Conservation (phyloP, 2,888 invertebrate genomes). For the Onthophagus sagittarius region DNA sequence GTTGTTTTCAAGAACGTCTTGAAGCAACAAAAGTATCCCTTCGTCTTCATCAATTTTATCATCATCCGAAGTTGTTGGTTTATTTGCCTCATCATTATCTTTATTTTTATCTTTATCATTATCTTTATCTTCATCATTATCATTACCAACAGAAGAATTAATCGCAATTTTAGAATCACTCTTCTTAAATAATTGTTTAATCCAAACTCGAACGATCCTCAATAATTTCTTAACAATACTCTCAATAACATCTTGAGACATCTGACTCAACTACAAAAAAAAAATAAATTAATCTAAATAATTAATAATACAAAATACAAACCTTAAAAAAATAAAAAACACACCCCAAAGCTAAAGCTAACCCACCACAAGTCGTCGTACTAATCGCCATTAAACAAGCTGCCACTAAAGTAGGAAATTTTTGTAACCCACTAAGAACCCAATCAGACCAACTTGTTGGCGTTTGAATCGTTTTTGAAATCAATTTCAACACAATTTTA, state of each 20-base stretch:
- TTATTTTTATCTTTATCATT: constrained; percentile 21
- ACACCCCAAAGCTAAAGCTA: constrained; percentile 63
- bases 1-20: constrained; percentile 33
- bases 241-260: constrained; percentile 73
- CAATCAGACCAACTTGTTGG: constrained; percentile 57
- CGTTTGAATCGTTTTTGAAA: constrained; percentile 49
- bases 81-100: neutral
- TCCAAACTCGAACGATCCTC: constrained; percentile 36
- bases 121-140: constrained; percentile 28
- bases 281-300: constrained; percentile 37
- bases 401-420: constrained; percentile 66
- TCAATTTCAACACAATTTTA: constrained; percentile 62
- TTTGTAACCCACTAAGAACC: constrained; percentile 61
- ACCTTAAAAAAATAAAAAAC: constrained; percentile 69
- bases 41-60: neutral
- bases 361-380: constrained; percentile 68
- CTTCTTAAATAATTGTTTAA: neutral
- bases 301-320: no score
- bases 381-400: constrained; percentile 60
- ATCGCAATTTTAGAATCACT: neutral
- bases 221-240: constrained; percentile 42
- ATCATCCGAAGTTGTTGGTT: constrained; percentile 18
- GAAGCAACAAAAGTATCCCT: constrained; percentile 3
- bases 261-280: constrained; percentile 62
- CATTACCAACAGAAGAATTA: neutral